Conservation (phyloP, 2,797 vertebrate species). For the Oreortyx pictus region DNA sequence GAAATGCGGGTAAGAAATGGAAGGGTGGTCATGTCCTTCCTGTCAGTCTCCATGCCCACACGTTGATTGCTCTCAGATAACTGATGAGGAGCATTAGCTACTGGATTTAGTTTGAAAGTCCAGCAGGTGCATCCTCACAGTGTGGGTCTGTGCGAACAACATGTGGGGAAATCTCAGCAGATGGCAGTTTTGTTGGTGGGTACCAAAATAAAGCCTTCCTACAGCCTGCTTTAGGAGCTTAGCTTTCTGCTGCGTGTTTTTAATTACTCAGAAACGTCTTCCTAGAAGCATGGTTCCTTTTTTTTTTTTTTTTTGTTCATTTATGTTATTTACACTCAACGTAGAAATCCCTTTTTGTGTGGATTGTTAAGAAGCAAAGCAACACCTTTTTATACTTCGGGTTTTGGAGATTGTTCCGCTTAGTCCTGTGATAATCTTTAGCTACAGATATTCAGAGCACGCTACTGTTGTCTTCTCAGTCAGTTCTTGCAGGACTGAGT, state of each 20-base stretch:
- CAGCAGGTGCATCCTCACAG: neutral
- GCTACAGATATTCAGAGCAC: neutral
- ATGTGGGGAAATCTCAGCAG: neutral
- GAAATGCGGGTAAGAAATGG: neutral
- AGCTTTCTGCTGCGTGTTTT: neutral
- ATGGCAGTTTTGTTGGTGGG: neutral
- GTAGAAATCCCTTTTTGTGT: neutral
- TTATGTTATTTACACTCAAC: neutral
- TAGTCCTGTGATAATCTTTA: neutral
- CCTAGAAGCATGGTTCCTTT: neutral
- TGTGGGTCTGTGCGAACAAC: neutral
- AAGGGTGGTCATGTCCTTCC: neutral
- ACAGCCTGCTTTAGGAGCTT: neutral
- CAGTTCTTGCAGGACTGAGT: neutral
- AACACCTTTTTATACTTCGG: neutral
- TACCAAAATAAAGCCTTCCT: neutral
- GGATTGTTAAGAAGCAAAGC: neutral
- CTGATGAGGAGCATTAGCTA: neutral
- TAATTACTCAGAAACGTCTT: neutral
- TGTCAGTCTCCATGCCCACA: accelerated
- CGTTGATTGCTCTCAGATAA: neutral
- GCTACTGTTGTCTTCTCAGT: neutral
- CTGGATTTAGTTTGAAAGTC: neutral
- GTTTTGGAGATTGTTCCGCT: neutral
- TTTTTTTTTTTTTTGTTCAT: neutral